Evolutionary conservation across 2,888 invertebrate genomes (phyloP).

Genomic region (Scaptodrosophila latifasciaeformis): DNA sequence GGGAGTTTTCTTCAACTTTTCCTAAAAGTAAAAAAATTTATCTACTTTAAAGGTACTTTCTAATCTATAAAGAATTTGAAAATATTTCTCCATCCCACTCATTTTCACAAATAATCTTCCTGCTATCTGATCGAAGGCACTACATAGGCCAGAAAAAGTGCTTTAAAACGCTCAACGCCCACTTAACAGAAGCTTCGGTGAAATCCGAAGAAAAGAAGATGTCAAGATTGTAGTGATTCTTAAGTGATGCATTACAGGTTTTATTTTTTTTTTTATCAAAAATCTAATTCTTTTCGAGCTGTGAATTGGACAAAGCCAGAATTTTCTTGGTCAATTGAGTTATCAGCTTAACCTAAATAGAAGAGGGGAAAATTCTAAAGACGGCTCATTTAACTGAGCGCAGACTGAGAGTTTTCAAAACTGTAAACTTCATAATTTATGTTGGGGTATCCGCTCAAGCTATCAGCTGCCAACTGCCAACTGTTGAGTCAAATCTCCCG

Average conservation of each 20-base stretch:
- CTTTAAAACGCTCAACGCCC: slow-evolving; percentile 13
- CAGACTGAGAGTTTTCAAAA: slow-evolving; percentile 24
- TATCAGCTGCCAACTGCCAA: background rate
- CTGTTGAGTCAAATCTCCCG: background rate
- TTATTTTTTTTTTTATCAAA: slow-evolving; percentile 47
- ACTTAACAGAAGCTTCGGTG: slow-evolving; percentile 3
- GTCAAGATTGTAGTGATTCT: too few relatives aligned
- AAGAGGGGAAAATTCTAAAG: slow-evolving; percentile 7
- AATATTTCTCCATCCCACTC: too few relatives aligned
- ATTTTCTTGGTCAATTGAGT: slow-evolving; percentile 13
- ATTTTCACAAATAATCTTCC: too few relatives aligned
- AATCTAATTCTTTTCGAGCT: slow-evolving; percentile 37
- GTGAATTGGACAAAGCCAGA: slow-evolving; percentile 12
- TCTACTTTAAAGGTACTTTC: too few relatives aligned
- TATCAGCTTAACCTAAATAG: slow-evolving; percentile 35
- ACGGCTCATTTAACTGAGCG: slow-evolving; percentile 50
- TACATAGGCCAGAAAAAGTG: too few relatives aligned
- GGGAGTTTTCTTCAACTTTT: too few relatives aligned
- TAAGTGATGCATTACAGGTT: background rate
- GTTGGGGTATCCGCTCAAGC: background rate
- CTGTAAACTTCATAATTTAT: slow-evolving; percentile 47
- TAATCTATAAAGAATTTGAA: too few relatives aligned
- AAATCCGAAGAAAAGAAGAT: background rate
- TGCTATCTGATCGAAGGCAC: background rate
- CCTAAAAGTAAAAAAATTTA: too few relatives aligned